phyloP scores from a whole-genome alignment of 64 coral and sea anemone species.

The Actinia equina region DNA sequence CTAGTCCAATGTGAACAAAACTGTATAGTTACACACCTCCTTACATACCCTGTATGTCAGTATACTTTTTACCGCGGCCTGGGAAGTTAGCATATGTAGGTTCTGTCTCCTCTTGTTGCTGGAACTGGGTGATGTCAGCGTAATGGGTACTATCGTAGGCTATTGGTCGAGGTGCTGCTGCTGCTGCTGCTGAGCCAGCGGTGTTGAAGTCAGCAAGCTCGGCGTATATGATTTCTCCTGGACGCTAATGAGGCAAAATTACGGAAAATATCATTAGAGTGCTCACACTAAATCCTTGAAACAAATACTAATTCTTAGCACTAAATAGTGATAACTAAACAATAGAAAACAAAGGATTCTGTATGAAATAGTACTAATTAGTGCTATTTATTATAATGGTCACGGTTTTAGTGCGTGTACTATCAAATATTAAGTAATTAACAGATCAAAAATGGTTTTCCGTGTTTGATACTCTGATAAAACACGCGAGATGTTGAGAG shows the following conservation, averaged over 20 bases:
- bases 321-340: too few relatives aligned
- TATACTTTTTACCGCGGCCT: neutral
- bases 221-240: slow-evolving; percentile 43
- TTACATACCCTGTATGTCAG: slow-evolving; percentile 3
- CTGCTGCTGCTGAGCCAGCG: neutral
- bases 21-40: neutral
- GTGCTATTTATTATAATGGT: too few relatives aligned
- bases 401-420: too few relatives aligned
- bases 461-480: too few relatives aligned
- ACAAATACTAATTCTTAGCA: too few relatives aligned
- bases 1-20: neutral
- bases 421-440: too few relatives aligned
- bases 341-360: too few relatives aligned
- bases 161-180: neutral
- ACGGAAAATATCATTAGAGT: too few relatives aligned
- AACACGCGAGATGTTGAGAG: too few relatives aligned
- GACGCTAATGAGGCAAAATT: neutral
- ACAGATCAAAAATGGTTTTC: too few relatives aligned
- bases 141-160: slow-evolving; percentile 29
- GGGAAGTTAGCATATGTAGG: slow-evolving; percentile 17
- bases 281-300: too few relatives aligned
- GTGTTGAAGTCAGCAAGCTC: slow-evolving; percentile 39
- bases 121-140: slow-evolving; percentile 39
- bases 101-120: slow-evolving; percentile 14
- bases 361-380: too few relatives aligned